Conservation (phyloP, 2,113 vertebrate species). For the Ibidorhyncha struthersii region DNA sequence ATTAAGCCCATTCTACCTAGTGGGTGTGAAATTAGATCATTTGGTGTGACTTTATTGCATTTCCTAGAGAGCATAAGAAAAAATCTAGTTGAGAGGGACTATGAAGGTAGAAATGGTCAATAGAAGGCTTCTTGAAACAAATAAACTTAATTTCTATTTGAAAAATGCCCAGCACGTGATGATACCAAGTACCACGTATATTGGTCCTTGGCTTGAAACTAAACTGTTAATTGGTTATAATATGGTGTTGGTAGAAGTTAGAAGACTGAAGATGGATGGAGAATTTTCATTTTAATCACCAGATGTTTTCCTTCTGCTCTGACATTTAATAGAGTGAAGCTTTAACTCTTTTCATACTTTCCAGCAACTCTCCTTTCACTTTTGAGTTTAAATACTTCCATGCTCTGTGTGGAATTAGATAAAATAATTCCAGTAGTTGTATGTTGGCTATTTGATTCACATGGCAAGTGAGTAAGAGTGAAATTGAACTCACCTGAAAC, state of each 20-base stretch:
- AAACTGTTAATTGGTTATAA: not conserved
- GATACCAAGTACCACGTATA: not conserved
- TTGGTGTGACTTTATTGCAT: not conserved
- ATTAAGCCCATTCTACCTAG: not conserved
- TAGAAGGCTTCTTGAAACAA: not conserved
- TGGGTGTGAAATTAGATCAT: slow-evolving; percentile 39
- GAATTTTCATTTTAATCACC: not conserved
- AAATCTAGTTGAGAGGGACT: not conserved
- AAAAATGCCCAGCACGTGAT: not conserved
- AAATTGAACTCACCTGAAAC: not conserved
- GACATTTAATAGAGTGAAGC: not conserved
- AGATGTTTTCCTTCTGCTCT: not conserved
- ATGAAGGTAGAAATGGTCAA: not conserved
- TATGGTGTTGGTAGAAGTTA: not conserved
- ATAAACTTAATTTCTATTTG: not conserved
- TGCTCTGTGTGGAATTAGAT: not conserved
- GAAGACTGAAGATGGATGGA: not conserved
- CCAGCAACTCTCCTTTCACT: not conserved
- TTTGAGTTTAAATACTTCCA: not conserved
- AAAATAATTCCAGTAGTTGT: not conserved
- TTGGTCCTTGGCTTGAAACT: not conserved
- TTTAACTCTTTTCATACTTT: not conserved
- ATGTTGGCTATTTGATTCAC: not conserved
- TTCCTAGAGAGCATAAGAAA: not conserved
- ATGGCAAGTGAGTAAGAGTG: not conserved